Base-by-base conservation (phyloP, 2,888 invertebrate genomes). In the Apotomis betuletana region DNA sequence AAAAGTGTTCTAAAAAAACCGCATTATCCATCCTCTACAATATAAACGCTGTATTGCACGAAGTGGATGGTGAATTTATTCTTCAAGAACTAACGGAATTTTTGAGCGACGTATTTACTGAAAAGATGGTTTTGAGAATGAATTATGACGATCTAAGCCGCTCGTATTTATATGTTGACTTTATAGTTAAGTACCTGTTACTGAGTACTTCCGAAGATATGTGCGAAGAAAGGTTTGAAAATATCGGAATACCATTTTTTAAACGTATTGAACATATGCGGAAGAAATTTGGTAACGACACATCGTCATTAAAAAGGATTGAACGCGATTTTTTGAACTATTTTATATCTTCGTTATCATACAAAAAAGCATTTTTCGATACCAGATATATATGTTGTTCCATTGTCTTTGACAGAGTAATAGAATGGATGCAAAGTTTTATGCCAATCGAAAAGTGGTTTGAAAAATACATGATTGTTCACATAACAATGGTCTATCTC, bases 131-230 rank as follows among this genome's bases (percentile, higher is more conserved):
- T 6, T 13, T 46, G 10, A 12, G 13, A 49, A 27, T 4, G 27
- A 46, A 27, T 3, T 6, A 12, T 3, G 3, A 51, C 8, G n/a
- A 46, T 12, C 12, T 8, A 51, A n/a, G 27, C 49, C 3, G 58
- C 10, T 44, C n/a, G 13, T 58, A 38, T 51, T 61, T 84, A 36
- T 81, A 79, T 70, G 74, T 85, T 6, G 78, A 83, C 54, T 76
- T 89, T 54, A 76, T 86, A 44, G 81, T 82, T 0, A 87, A 85
- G 74, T 85, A 81, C 72, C 77, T 90, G n/a, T 75, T 87, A 60
- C 61, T 87, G 1, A 79, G 83, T 59, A 79, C 80, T 74, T 79
- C 75, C 55, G 77, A 82, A 71, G 75, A 79, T 4, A 75, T 77
- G 15, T 83, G 83, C 67, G 76, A 77, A 8, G 74, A 67, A 3